These are phyloP conservation scores for Gadopsis bispinosus DNA, from an alignment of 2,797 vertebrate genomes.

Conservation along the genomic window DNA sequence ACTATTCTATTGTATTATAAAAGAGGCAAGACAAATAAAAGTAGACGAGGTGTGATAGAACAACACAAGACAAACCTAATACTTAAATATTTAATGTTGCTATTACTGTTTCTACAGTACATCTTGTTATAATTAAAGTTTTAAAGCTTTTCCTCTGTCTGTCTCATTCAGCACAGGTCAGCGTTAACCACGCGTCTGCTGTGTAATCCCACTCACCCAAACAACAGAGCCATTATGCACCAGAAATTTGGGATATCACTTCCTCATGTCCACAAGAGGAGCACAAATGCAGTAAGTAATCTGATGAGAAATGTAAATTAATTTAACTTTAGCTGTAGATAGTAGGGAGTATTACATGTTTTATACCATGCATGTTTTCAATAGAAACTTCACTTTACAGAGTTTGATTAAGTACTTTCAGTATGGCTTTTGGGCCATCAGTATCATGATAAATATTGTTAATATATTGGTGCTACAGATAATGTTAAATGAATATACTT, in stretches of 20 bases:
- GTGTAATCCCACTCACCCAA: constrained; percentile 76
- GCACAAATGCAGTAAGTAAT: constrained; percentile 83
- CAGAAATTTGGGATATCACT: constrained; percentile 82
- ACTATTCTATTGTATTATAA: neutral
- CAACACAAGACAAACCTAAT: neutral
- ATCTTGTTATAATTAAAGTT: neutral
- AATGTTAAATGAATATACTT: neutral
- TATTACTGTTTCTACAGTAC: neutral
- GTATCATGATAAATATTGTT: neutral
- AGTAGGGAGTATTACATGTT: neutral
- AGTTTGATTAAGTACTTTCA: neutral
- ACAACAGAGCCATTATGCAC: constrained; percentile 78
- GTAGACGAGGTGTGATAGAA: neutral
- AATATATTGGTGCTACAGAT: constrained; percentile 4
- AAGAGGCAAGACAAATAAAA: neutral
- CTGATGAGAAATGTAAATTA: constrained; percentile 8
- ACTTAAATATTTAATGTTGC: neutral
- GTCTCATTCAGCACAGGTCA: constrained; percentile 83
- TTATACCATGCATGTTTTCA: neutral
- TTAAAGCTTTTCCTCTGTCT: constrained; percentile 6
- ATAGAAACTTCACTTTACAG: constrained; percentile 16
- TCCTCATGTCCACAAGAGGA: constrained; percentile 82
- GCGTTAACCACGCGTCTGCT: constrained; percentile 81
- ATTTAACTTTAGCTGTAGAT: constrained; percentile 2
- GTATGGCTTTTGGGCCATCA: neutral